A percentile compares a stretch with the other conserved stretches of the same genome.
These are phyloP conservation scores for Caenorhabditis zanzibari DNA, from an alignment of 2,888 invertebrate genomes.

Conservation along the genomic window DNA sequence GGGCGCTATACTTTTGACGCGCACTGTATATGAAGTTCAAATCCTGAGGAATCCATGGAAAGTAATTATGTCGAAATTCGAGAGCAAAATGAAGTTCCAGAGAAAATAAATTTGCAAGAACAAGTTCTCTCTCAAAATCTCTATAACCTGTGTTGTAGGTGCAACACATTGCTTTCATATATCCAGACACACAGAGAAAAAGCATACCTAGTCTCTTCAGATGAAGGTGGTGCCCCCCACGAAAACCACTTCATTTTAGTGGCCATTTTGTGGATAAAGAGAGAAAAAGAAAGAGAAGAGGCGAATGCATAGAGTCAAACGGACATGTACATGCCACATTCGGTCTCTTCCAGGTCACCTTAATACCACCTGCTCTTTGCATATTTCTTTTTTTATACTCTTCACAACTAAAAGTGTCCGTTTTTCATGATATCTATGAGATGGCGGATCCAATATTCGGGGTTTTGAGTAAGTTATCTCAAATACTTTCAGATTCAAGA, in stretches of 20 bases:
- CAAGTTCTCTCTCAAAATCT: constrained; percentile 14
- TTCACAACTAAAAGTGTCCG: background rate
- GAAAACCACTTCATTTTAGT: constrained; percentile 65
- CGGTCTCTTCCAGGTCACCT: constrained; percentile 39
- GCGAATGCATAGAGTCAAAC: constrained; percentile 31
- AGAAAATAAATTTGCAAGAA: constrained; percentile 9
- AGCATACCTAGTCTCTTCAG: constrained; percentile 56
- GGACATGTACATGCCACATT: constrained; percentile 57
- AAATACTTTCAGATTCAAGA: too few relatives aligned
- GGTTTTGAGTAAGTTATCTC: too few relatives aligned
- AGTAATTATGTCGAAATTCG: background rate
- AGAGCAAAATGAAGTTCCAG: background rate
- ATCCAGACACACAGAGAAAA: constrained; percentile 53
- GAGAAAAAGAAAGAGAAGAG: constrained; percentile 11
- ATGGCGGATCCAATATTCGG: background rate
- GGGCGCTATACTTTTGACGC: too few relatives aligned
- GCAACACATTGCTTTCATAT: constrained; percentile 36
- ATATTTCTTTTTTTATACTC: constrained; percentile 16
- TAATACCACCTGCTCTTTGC: constrained; percentile 53
- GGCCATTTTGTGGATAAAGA: constrained; percentile 56
- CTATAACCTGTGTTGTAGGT: constrained; percentile 45
- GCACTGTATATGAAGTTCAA: too few relatives aligned
- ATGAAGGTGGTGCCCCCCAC: constrained; percentile 13
- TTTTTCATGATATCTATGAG: background rate
- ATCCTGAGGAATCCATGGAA: background rate